Conservation (phyloP, 2,113 vertebrate species). For the Ictalurus punctatus region DNA sequence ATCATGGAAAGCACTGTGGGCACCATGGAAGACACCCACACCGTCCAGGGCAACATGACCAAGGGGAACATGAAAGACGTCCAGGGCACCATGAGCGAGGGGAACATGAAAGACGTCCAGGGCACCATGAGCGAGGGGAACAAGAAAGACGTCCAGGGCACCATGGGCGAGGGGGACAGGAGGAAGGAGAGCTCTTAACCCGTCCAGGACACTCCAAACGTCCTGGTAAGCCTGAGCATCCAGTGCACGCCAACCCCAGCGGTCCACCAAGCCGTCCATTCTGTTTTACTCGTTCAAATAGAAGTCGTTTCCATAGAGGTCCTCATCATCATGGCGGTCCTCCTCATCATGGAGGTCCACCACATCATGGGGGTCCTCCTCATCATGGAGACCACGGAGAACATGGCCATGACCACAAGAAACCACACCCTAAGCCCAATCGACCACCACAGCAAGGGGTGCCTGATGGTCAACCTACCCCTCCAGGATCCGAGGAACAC, state of each 20-base stretch:
- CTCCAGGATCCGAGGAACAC: not conserved
- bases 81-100: not conserved
- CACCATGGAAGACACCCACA: not conserved
- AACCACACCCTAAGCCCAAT: not conserved
- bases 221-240: not conserved
- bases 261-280: not conserved
- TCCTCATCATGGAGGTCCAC: constrained; percentile 14
- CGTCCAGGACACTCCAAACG: not conserved
- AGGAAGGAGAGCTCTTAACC: not conserved
- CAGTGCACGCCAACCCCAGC: not conserved
- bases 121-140: not conserved
- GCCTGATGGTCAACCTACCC: not conserved
- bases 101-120: not conserved
- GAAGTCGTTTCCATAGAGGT: not conserved
- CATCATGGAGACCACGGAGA: not conserved
- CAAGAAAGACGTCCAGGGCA: not conserved
- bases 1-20: constrained; percentile 30
- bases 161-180: not conserved
- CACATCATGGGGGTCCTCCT: constrained; percentile 5
- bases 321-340: not conserved
- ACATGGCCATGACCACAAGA: constrained; percentile 19
- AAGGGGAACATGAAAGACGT: not conserved
- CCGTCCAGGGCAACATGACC: not conserved
- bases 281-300: constrained; percentile 19
- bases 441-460: not conserved